Conservation (phyloP, 2,797 vertebrate genomes). For the Notolabrus celidotus region DNA sequence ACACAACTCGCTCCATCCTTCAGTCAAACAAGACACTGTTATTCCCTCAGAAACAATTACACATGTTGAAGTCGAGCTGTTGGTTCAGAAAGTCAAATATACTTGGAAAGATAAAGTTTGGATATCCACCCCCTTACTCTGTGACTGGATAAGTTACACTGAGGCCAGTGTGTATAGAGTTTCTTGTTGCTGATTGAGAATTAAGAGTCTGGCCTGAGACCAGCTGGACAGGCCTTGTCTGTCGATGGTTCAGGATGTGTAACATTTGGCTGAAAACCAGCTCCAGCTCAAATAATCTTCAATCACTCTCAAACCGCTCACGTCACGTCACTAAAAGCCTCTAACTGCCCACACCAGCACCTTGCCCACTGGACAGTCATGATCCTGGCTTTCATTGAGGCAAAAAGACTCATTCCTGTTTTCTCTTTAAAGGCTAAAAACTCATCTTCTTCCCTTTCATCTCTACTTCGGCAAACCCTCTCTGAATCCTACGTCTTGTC, state of each 20-base stretch:
- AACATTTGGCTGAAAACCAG: conserved; percentile 21
- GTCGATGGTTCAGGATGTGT: conserved; percentile 7
- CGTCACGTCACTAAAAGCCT: neutral
- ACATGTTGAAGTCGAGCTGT: too few relatives aligned
- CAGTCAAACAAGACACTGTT: too few relatives aligned
- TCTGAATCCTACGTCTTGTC: conserved; percentile 17
- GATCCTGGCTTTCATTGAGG: neutral
- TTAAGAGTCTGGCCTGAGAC: conserved; percentile 4
- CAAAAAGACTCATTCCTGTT: neutral
- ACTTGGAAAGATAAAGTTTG: too few relatives aligned
- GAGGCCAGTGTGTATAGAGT: neutral
- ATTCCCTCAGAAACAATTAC: too few relatives aligned
- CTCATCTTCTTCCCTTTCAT: conserved; percentile 15
- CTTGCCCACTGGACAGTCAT: too few relatives aligned
- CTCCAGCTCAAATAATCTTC: conserved; percentile 1
- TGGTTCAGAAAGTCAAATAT: too few relatives aligned
- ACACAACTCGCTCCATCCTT: too few relatives aligned
- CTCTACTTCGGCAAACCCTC: conserved; percentile 4
- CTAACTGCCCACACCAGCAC: too few relatives aligned
- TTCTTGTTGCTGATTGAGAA: conserved; percentile 8
- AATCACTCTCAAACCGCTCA: neutral
- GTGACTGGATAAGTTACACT: too few relatives aligned
- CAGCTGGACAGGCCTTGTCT: conserved; percentile 9
- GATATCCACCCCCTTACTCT: too few relatives aligned
- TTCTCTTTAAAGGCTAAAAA: neutral